Conservation (phyloP, 2,113 vertebrate genomes). For the Panthera leo region DNA sequence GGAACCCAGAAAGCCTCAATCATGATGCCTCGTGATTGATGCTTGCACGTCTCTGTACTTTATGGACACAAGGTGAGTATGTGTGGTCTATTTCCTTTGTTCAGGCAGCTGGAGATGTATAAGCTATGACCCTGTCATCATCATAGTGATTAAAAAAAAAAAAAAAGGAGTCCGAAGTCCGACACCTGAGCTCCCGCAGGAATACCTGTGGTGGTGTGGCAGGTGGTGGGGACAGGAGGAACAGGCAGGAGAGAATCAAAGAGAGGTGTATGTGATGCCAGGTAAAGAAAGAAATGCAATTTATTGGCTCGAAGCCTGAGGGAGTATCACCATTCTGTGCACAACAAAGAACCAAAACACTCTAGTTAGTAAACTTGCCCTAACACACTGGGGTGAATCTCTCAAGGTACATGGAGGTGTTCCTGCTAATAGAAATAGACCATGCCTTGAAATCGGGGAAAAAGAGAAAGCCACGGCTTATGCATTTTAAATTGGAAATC, state of each 20-base stretch:
- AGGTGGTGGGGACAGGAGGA: neutral
- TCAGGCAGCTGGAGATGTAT: neutral
- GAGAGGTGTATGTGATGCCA: neutral
- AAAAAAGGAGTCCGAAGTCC: neutral
- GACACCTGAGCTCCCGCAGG: neutral
- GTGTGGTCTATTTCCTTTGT: neutral
- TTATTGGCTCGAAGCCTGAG: neutral
- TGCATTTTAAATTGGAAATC: neutral
- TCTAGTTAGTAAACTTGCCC: neutral
- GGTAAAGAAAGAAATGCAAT: neutral
- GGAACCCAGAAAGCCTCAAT: neutral
- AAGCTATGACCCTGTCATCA: neutral
- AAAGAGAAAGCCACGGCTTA: neutral
- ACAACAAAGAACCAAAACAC: neutral
- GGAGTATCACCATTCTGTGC: neutral
- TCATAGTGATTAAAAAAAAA: neutral
- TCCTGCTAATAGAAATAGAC: neutral
- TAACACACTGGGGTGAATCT: neutral
- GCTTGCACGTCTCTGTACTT: neutral
- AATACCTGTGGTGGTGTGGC: neutral
- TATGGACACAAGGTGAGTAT: neutral
- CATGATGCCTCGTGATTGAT: fast-evolving
- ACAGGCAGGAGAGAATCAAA: neutral
- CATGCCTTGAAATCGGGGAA: neutral
- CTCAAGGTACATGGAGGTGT: neutral